Evolutionary conservation across 2,113 vertebrate genomes (phyloP).

Genomic region (Toxotes jaculatrix): DNA sequence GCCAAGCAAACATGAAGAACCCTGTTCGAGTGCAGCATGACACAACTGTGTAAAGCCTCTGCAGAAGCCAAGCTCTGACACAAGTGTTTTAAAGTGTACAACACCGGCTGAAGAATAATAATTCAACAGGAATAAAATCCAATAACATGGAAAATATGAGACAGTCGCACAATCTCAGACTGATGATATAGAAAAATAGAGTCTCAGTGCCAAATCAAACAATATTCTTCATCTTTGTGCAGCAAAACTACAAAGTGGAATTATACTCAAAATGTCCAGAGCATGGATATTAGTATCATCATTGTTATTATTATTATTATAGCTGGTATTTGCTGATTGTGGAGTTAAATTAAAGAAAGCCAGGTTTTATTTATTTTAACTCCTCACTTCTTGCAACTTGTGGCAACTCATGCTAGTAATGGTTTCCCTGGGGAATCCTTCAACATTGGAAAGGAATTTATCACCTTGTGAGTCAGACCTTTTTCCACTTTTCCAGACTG

Average conservation of each 20-base stretch:
- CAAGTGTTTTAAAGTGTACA: conserved; percentile 56
- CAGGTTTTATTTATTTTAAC: conserved; percentile 18
- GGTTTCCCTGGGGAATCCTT: conserved; percentile 77
- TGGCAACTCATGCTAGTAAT: conserved; percentile 44
- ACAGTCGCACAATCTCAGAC: conserved; percentile 11
- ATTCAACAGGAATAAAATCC: conserved; percentile 47
- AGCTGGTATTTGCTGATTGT: conserved; percentile 1
- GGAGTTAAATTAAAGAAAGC: not conserved
- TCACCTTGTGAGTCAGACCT: conserved; percentile 76
- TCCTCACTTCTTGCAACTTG: conserved; percentile 34
- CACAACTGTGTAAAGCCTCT: conserved; percentile 27
- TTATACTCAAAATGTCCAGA: not conserved
- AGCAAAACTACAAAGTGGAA: not conserved
- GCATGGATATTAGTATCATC: not conserved
- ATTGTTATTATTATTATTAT: not conserved
- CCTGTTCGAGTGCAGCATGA: conserved; percentile 36
- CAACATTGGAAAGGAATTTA: conserved; percentile 77
- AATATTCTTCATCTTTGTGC: conserved; percentile 1
- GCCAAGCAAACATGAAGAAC: conserved; percentile 46
- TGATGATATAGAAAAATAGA: conserved; percentile 8
- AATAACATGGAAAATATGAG: conserved; percentile 62
- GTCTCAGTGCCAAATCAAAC: conserved; percentile 17
- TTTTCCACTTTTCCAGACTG: conserved; percentile 73
- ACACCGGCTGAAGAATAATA: conserved; percentile 27
- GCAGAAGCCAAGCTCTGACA: conserved; percentile 66